Evolutionary conservation across 2,888 invertebrate genomes (phyloP).

Genomic region (Chloroclystis v-ata): DNA sequence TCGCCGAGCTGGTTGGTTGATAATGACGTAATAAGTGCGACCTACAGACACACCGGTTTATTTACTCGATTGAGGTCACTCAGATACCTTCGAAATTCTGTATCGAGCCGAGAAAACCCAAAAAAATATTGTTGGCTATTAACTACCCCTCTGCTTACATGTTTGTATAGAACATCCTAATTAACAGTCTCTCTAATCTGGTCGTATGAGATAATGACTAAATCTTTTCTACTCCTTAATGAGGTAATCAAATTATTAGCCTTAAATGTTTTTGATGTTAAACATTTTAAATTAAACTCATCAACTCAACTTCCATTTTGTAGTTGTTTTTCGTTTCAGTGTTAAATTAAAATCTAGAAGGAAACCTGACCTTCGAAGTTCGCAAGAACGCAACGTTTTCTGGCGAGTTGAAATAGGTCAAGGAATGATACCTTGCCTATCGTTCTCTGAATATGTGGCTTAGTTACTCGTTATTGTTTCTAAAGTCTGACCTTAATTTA

Average conservation of each 20-base stretch:
- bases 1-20: constrained; percentile 36
- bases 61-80: constrained; percentile 29
- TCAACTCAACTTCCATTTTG: not conserved
- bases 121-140: too few species aligned
- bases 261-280: too few species aligned
- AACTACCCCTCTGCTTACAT: too few species aligned
- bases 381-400: not conserved
- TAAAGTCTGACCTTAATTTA: constrained; percentile 9
- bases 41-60: constrained; percentile 58
- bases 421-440: not conserved
- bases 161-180: too few species aligned
- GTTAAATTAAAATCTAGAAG: too few species aligned
- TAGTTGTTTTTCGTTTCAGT: too few species aligned
- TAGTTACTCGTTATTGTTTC: constrained; percentile 1
- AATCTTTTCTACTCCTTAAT: too few species aligned
- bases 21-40: constrained; percentile 62
- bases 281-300: too few species aligned
- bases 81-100: constrained; percentile 12
- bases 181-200: too few species aligned
- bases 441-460: not conserved
- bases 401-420: constrained; percentile 17
- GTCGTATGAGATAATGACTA: too few species aligned
- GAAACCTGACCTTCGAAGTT: not conserved
- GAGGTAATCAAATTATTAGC: too few species aligned
- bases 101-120: not conserved